Evolutionary conservation across 2,888 invertebrate species (phyloP).

Genomic region (Apamea anceps): DNA sequence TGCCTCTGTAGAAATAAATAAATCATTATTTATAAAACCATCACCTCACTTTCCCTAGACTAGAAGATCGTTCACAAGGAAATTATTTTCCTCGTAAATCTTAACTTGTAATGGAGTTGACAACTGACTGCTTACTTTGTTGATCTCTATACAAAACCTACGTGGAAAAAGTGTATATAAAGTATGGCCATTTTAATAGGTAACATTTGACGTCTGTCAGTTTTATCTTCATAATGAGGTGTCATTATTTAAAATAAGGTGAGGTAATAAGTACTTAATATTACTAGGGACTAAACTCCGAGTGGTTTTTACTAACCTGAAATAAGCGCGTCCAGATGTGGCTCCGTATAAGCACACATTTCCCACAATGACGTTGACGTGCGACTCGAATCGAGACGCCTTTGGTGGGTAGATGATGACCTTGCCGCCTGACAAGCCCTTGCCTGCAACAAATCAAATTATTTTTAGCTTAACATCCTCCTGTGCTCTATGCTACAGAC

Average conservation of each 20-base stretch:
- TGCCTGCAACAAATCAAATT: slow-evolving; percentile 82
- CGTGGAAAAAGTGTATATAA: too few species aligned
- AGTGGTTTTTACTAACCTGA: slow-evolving; percentile 85
- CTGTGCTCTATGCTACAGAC: background rate
- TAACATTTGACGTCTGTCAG: too few species aligned
- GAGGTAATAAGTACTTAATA: background rate
- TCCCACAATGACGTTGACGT: slow-evolving; percentile 98
- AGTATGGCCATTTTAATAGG: too few species aligned
- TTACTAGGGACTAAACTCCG: background rate
- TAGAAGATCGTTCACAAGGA: background rate
- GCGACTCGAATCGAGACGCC: slow-evolving; percentile 95
- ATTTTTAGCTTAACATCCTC: background rate
- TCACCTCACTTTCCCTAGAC: background rate
- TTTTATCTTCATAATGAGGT: too few species aligned
- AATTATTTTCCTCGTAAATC: background rate
- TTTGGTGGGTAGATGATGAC: slow-evolving; percentile 98
- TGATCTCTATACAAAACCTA: background rate
- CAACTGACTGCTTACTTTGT: background rate
- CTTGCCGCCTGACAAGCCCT: slow-evolving; percentile 98
- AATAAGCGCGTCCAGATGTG: slow-evolving; percentile 97
- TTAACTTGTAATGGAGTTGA: background rate
- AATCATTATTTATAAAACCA: background rate
- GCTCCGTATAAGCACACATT: slow-evolving; percentile 99
- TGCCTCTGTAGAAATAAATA: slow-evolving; percentile 91
- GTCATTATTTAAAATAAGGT: background rate